Conservation (phyloP, 2,888 invertebrate genomes). For the Euspilapteryx auroguttella region DNA sequence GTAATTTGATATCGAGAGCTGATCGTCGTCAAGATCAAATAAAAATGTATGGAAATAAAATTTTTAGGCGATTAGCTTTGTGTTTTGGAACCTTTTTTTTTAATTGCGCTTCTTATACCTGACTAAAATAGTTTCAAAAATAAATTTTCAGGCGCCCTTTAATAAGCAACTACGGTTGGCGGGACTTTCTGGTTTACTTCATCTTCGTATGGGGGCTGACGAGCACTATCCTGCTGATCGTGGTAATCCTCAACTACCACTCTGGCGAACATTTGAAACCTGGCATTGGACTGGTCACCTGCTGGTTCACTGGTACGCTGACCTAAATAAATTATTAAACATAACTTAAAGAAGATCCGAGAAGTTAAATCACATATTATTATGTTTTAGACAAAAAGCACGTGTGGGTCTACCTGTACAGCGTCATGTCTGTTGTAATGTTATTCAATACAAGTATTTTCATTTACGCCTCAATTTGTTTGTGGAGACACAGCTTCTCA, state of each 20-base stretch:
- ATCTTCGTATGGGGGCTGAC: conserved; percentile 64
- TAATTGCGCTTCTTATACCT: no score
- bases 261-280: conserved; percentile 56
- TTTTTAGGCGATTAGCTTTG: no score
- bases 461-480: conserved; percentile 51
- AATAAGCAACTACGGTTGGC: no score
- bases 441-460: conserved; percentile 62
- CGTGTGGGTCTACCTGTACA: conserved; percentile 68
- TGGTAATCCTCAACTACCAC: conserved; percentile 52
- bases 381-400: conserved; percentile 39
- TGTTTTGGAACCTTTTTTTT: no score
- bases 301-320: conserved; percentile 70
- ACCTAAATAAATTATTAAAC: no score
- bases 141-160: no score
- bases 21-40: no score
- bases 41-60: no score
- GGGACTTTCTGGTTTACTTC: conserved; percentile 55
- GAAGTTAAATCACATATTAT: conserved; percentile 4
- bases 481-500: conserved; percentile 56
- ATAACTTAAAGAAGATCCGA: no score
- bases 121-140: no score
- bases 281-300: conserved; percentile 57
- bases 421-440: conserved; percentile 62
- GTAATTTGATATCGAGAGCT: no score
- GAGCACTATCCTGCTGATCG: conserved; percentile 40